phyloP scores from a whole-genome alignment of 2,888 invertebrate species.

The Caenorhabditis uteleia region DNA sequence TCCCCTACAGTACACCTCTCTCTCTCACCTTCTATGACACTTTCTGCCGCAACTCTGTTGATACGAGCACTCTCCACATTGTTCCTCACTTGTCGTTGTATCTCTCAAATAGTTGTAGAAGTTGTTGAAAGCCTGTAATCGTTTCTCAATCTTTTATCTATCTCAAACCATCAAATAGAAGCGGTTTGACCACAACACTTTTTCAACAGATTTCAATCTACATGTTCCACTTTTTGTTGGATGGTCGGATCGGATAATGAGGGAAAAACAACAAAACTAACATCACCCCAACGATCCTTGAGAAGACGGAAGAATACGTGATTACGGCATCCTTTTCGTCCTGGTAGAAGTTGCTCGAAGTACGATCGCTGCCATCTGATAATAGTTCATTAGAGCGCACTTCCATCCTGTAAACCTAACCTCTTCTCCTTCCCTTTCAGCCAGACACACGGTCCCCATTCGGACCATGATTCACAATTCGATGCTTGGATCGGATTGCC shows the following conservation, averaged over 20 bases:
- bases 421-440: conserved; percentile 58
- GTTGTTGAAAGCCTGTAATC: conserved; percentile 64
- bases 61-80: conserved; percentile 66
- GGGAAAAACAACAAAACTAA: conserved; percentile 36
- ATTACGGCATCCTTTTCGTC: conserved; percentile 65
- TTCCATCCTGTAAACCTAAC: conserved; percentile 5
- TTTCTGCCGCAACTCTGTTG: conserved; percentile 66
- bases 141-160: neutral
- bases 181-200: neutral
- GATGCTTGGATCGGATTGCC: conserved; percentile 63
- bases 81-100: conserved; percentile 60
- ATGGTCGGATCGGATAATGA: conserved; percentile 9
- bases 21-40: conserved; percentile 61
- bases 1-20: no score
- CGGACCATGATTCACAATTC: conserved; percentile 64
- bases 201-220: conserved; percentile 4
- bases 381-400: neutral
- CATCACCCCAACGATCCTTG: conserved; percentile 66
- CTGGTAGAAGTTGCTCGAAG: conserved; percentile 67
- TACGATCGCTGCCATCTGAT: conserved; percentile 59
- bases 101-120: conserved; percentile 66
- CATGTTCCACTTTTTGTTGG: conserved; percentile 6
- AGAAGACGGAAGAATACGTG: conserved; percentile 68
- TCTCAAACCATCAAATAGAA: neutral
- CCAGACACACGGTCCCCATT: conserved; percentile 69